Evolutionary conservation across 1,140 invertebrate species (phyloP), one percentile per base, ranked within the genome.

Genomic region (Tetragnatha versicolor): DNA sequence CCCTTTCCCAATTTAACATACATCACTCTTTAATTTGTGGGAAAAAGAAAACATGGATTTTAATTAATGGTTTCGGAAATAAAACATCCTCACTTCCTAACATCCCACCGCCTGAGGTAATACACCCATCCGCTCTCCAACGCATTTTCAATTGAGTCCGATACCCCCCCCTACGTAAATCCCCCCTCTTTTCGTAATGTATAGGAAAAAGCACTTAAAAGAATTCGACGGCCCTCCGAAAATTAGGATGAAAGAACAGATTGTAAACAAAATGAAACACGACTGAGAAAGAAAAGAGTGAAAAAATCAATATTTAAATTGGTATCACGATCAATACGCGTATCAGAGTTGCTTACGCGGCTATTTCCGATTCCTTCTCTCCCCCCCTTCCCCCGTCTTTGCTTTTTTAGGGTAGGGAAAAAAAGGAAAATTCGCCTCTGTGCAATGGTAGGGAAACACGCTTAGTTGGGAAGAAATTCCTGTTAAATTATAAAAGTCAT

Each of bases 401-500:
- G 0, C 17, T 33, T 20, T 61, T 9, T 33, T 61, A 5, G 31
- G 29, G 20, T 33, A 17, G 12, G 10, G 14, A 2, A 61, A 35
- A 37, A 14, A 33, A 3, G 35, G 5, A 63, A 58, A 58, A 58
- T 33, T 7, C 9, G 17, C 29, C 37, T 0, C 1, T 63, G 60
- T 42, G 22, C 37, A 12, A 25, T 33, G 3, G 55, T 17, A 14
- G 25, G 10, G 9, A 58, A 33, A 42, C 37, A 37, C 27, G 60
- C 35, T 63, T 27, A 12, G 20, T 25, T 39, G 12, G 17, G 35
- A 22, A 14, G 22, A 63, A 63, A 63, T 63, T 63, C 60, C 60
- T 63, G 60, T 63, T 63, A 63, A 63, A 63, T 63, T 63, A 63
- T 63, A 39, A 63, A 63, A 63, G 33, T 63, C 60, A 63, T 63